Percentiles rank a stretch among this genome's conserved stretches.
Evolutionary conservation across 2,888 invertebrate species (phyloP).

Genomic region (Pristionchus maxplancki): DNA sequence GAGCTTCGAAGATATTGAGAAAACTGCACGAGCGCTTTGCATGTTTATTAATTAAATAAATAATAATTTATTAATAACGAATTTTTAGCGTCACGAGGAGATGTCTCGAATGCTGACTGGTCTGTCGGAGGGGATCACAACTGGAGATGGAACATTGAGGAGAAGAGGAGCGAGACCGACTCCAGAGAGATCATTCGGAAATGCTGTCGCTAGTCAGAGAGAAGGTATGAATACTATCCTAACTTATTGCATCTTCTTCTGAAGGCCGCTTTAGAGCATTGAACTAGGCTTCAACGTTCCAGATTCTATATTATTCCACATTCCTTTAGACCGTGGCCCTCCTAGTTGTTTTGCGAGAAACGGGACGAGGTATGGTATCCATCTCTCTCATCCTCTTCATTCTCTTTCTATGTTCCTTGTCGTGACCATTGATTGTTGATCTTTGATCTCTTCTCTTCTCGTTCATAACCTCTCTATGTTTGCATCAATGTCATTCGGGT

Average conservation of each 20-base stretch:
- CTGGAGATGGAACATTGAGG: slow-evolving; percentile 68
- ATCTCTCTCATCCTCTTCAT: neutral
- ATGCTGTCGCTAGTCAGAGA: slow-evolving; percentile 55
- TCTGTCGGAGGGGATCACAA: slow-evolving; percentile 53
- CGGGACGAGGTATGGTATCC: slow-evolving; percentile 14
- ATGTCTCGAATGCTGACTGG: slow-evolving; percentile 69
- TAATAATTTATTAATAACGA: neutral
- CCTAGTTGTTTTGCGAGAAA: slow-evolving; percentile 37
- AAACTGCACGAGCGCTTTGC: slow-evolving; percentile 26
- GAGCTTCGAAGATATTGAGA: neutral
- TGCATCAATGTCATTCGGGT: neutral
- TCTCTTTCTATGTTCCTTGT: slow-evolving; percentile 34
- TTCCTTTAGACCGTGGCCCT: slow-evolving; percentile 19
- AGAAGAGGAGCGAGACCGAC: slow-evolving; percentile 64
- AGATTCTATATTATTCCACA: too few relatives aligned
- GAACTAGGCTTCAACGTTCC: too few relatives aligned
- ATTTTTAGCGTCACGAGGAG: slow-evolving; percentile 73
- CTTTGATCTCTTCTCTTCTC: slow-evolving; percentile 6
- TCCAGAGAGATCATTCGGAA: slow-evolving; percentile 59
- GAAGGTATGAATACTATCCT: slow-evolving; percentile 49
- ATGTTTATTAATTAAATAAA: neutral
- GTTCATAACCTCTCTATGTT: slow-evolving; percentile 37
- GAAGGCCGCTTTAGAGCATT: too few relatives aligned
- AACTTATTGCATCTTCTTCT: too few relatives aligned
- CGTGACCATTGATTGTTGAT: slow-evolving; percentile 9